Evolutionary conservation across 64 coral and sea anemone genomes (phyloP).

Genomic region (Cladopsammia gracilis): DNA sequence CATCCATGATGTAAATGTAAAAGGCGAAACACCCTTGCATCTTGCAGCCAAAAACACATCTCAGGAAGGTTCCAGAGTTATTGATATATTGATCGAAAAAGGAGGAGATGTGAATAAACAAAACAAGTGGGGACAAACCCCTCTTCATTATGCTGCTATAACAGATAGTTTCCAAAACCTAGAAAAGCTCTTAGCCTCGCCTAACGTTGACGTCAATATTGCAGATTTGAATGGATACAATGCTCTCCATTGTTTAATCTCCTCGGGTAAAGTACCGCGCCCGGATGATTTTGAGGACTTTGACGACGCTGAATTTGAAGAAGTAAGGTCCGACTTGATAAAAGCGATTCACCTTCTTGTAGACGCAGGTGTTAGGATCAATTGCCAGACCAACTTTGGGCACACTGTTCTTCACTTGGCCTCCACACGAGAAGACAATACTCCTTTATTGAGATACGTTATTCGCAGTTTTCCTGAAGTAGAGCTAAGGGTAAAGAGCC

Average conservation of each 20-base stretch:
- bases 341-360: neutral
- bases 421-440: constrained; percentile 1
- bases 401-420: constrained; percentile 20
- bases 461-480: neutral
- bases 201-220: neutral
- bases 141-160: constrained; percentile 34
- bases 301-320: neutral
- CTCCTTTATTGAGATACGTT: constrained; percentile 12
- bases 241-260: constrained; percentile 9
- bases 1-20: constrained; percentile 2
- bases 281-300: neutral
- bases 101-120: constrained; percentile 29
- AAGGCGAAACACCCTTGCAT: constrained; percentile 43
- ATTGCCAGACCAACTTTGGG: constrained; percentile 8
- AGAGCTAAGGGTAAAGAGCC: neutral
- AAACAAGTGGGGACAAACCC: constrained; percentile 48
- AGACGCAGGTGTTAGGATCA: neutral
- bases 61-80: neutral
- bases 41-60: constrained; percentile 17
- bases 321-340: neutral
- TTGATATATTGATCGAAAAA: constrained; percentile 4
- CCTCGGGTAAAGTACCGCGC: neutral
- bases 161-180: constrained; percentile 21
- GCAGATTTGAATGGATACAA: constrained; percentile 21
- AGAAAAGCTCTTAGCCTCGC: neutral